phyloP scores from a whole-genome alignment of 2,888 invertebrate species.

The Heliconius sara region DNA sequence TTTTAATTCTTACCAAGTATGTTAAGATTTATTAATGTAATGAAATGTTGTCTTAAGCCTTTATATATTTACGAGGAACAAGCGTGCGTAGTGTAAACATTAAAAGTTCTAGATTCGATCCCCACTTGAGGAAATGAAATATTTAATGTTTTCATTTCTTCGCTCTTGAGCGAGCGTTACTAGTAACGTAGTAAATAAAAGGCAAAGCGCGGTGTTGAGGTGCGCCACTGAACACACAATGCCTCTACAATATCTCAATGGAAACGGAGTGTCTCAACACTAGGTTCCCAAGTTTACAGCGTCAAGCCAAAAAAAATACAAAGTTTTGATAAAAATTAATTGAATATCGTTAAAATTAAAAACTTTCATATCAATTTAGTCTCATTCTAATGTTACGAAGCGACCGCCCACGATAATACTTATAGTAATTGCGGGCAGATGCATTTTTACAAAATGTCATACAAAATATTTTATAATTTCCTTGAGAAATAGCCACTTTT shows the following conservation, averaged over 20 bases:
- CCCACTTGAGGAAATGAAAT: too few relatives aligned
- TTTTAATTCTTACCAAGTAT: background rate
- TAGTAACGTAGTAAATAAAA: too few relatives aligned
- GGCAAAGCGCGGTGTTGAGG: too few relatives aligned
- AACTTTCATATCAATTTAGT: conserved; percentile 11
- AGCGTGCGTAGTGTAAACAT: too few relatives aligned
- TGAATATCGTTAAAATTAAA: conserved; percentile 22
- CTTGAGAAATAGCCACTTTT: conserved; percentile 29
- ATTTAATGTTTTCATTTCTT: too few relatives aligned
- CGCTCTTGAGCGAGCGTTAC: too few relatives aligned
- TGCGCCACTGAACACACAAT: too few relatives aligned
- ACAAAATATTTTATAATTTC: conserved; percentile 11
- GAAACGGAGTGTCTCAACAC: too few relatives aligned
- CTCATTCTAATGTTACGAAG: conserved; percentile 11
- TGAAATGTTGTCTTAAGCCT: background rate
- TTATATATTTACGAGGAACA: background rate
- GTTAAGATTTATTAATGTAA: background rate
- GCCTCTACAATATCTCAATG: too few relatives aligned
- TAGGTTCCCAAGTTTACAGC: too few relatives aligned
- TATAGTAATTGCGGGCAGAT: conserved; percentile 34
- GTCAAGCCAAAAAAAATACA: too few relatives aligned
- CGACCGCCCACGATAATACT: conserved; percentile 33
- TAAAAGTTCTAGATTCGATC: too few relatives aligned
- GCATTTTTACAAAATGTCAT: conserved; percentile 27
- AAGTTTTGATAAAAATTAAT: conserved; percentile 1